Evolutionary conservation across 2,797 vertebrate species (phyloP), one percentile per base, ranked within the genome.

Genomic region (Fundulus diaphanus): DNA sequence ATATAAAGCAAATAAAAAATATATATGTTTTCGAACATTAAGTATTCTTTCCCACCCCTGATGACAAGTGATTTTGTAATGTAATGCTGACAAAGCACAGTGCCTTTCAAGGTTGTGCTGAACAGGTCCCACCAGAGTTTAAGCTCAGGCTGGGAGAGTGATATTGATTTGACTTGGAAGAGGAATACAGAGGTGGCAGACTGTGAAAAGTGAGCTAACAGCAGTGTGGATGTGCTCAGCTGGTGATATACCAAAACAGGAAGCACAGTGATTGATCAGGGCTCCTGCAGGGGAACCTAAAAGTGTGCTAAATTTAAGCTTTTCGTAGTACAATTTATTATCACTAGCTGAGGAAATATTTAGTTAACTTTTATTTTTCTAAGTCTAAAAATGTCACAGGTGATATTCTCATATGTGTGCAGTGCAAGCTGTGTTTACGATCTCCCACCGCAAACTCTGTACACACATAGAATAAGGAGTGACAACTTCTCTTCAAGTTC

Each of bases 131-230:
- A 46, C 52, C 31, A 74, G 72, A 74, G 72, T 83, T 80, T 68
- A 78, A 72, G 63, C 70, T 76, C 51, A 70, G 31, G 56, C 66
- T 80, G 72, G 69, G 46, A 71, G 46, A 78, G 73, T 46, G 71
- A 76, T 83, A 83, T 88, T 83, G 82, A 86, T 87, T 84, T 74
- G 72, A 77, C 71, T 74, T 75, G 66, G 78, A 72, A 83, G 69
- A 51, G 56, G 56, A 79, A 63, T 8, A 8, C 61, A 68, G 68
- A 73, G 73, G 75, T 70, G 68, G 73, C 70, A 57, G 79, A 59
- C 65, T 73, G 69, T 72, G 56, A 73, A 67, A 77, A 83, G 77
- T 76, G 71, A 85, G 77, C 71, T 82, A 85, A 80, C 18, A 7
- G 70, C 77, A 59, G 46, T 56, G 56, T 67, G 69, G 59, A 81